Evolutionary conservation across 37 sponge, comb jelly and placozoan species (phyloP).

Genomic region (Cladorhizidae sp.): DNA sequence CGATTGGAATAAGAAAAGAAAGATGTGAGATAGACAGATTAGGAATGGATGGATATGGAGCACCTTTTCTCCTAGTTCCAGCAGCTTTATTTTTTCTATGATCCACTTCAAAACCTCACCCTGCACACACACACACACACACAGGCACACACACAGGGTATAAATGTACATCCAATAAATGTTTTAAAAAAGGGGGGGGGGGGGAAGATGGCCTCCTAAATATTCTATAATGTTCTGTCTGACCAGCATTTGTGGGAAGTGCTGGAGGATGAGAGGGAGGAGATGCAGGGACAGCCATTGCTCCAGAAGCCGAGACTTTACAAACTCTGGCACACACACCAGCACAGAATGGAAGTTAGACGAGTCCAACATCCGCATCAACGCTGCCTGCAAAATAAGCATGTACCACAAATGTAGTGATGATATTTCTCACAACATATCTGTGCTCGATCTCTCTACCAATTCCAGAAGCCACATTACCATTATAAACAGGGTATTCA

Average conservation of each 20-base stretch:
- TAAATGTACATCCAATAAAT: background rate
- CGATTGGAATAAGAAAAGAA: background rate
- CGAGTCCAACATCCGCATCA: conserved; percentile 16
- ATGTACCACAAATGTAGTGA: too few relatives aligned
- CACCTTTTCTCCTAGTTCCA: conserved; percentile 48
- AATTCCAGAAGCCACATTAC: too few relatives aligned
- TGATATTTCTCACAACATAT: too few relatives aligned
- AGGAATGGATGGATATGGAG: background rate
- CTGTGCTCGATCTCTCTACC: too few relatives aligned
- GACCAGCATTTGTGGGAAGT: conserved; percentile 38
- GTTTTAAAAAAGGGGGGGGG: too few relatives aligned
- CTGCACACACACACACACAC: conserved; percentile 8
- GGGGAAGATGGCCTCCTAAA: too few relatives aligned
- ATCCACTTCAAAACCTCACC: conserved; percentile 30
- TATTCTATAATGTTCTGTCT: background rate
- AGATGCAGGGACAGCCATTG: conserved; percentile 33
- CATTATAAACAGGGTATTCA: too few relatives aligned
- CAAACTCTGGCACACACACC: conserved; percentile 28
- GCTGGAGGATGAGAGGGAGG: conserved; percentile 41
- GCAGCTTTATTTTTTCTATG: conserved; percentile 17
- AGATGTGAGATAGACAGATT: background rate
- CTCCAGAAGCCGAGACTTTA: conserved; percentile 9
- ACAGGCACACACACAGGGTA: background rate
- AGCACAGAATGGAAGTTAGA: conserved; percentile 24
- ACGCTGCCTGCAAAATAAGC: background rate